Evolutionary conservation across 2,113 vertebrate species (phyloP).

Genomic region (Lethenteron camtschaticum): DNA sequence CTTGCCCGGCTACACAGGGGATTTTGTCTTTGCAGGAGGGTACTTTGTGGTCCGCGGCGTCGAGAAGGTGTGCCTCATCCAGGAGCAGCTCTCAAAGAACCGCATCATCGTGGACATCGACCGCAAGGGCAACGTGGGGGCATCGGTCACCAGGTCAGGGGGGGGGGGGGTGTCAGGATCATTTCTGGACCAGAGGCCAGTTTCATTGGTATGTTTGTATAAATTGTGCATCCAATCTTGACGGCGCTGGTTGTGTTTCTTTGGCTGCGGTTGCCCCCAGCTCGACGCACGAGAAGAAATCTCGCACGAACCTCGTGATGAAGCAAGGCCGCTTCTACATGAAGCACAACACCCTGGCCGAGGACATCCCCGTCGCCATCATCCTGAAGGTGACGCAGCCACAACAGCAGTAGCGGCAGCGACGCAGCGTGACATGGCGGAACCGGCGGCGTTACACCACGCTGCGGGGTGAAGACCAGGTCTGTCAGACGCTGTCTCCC

Average conservation of each 20-base stretch:
- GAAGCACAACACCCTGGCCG: constrained; percentile 80
- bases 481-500: too few relatives aligned
- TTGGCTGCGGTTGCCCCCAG: constrained; percentile 20
- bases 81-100: constrained; percentile 95
- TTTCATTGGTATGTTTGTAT: neutral
- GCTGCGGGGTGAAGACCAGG: too few relatives aligned
- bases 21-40: constrained; percentile 32
- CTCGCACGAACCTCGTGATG: constrained; percentile 80
- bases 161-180: too few relatives aligned
- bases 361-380: constrained; percentile 86
- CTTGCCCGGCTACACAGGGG: too few relatives aligned
- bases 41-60: constrained; percentile 97
- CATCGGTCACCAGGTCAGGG: constrained; percentile 76
- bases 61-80: constrained; percentile 94
- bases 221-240: neutral
- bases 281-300: constrained; percentile 97
- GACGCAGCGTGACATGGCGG: too few relatives aligned
- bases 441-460: too few relatives aligned
- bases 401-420: too few relatives aligned
- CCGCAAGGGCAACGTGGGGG: constrained; percentile 72
- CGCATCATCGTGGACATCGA: constrained; percentile 94
- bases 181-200: neutral
- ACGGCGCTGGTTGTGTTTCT: neutral
- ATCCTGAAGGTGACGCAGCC: constrained; percentile 61
- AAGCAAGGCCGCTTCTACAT: constrained; percentile 86